Evolutionary conservation across 23 tunicate genomes (phyloP).

Genomic region (Ascidia mentula): DNA sequence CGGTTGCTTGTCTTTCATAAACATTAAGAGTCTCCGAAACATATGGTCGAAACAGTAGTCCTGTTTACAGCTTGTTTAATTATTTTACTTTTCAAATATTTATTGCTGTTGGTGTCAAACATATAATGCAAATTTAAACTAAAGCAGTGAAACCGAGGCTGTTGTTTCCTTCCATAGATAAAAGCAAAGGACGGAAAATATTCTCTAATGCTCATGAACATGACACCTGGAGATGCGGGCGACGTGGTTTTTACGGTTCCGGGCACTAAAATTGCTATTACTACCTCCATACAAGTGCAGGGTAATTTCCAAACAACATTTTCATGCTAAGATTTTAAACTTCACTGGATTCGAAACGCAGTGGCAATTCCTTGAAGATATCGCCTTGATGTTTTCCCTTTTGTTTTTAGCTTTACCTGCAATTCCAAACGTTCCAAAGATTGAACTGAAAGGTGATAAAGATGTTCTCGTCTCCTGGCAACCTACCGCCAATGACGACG

Average conservation of each 20-base stretch:
- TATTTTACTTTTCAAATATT: not conserved
- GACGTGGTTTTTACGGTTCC: constrained; percentile 27
- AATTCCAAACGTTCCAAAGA: not conserved
- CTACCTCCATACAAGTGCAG: constrained; percentile 21
- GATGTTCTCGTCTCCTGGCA: constrained; percentile 13
- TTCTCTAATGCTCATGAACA: constrained; percentile 7
- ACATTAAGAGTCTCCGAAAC: not conserved
- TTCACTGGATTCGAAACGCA: no score
- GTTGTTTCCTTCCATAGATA: constrained; percentile 13
- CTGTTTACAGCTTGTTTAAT: not conserved
- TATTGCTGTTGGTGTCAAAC: no score
- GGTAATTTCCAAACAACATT: not conserved
- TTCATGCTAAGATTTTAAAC: no score
- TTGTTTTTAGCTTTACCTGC: constrained; percentile 8
- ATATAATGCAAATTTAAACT: no score
- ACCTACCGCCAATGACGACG: not conserved
- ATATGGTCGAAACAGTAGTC: not conserved
- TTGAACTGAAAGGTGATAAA: not conserved
- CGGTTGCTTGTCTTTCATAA: no score
- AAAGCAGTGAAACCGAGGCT: no score
- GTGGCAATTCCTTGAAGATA: no score
- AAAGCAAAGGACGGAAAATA: constrained; percentile 18
- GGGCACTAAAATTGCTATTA: not conserved
- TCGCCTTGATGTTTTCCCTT: not conserved
- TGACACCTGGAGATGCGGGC: constrained; percentile 20